These are phyloP conservation scores for Pseudochaenichthys georgianus DNA, from an alignment of 2,797 vertebrate species.

Conservation along the genomic window DNA sequence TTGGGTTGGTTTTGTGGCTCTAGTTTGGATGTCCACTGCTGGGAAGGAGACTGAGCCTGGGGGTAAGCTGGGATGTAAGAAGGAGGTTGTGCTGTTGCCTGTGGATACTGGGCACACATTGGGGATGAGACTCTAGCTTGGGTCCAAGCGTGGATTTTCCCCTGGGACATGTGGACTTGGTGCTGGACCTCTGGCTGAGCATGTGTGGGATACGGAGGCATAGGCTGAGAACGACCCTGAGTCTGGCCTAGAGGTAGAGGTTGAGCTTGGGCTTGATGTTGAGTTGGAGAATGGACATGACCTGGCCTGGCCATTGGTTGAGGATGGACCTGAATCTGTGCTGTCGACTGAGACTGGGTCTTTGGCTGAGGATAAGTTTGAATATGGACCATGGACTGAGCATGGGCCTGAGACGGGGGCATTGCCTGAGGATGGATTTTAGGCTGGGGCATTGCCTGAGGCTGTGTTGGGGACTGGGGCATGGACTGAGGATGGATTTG, in stretches of 20 bases:
- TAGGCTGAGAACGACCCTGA: slow-evolving; percentile 33
- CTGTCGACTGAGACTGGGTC: neutral
- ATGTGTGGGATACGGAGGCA: slow-evolving; percentile 23
- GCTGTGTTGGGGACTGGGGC: too few species aligned
- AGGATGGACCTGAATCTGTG: neutral
- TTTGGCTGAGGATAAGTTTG: slow-evolving; percentile 22
- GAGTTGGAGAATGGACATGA: slow-evolving; percentile 19
- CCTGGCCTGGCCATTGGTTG: neutral
- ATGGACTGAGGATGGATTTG: neutral
- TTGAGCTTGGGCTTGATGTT: neutral
- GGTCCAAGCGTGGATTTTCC: slow-evolving; percentile 56
- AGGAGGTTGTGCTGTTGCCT: slow-evolving; percentile 51
- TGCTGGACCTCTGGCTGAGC: slow-evolving; percentile 38
- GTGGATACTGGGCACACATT: slow-evolving; percentile 56
- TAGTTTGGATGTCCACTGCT: slow-evolving; percentile 70
- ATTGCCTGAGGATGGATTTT: neutral
- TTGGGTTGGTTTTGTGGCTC: slow-evolving; percentile 53
- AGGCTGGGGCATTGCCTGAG: too few species aligned
- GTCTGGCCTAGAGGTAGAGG: neutral
- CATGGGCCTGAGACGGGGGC: slow-evolving; percentile 15
- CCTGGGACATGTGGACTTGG: slow-evolving; percentile 48
- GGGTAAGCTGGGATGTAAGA: slow-evolving; percentile 58
- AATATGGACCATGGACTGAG: neutral
- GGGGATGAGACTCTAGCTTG: slow-evolving; percentile 57
- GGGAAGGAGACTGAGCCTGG: slow-evolving; percentile 56